Conservation (phyloP, 64 coral and sea anemone genomes). For the Montipora capricornis region DNA sequence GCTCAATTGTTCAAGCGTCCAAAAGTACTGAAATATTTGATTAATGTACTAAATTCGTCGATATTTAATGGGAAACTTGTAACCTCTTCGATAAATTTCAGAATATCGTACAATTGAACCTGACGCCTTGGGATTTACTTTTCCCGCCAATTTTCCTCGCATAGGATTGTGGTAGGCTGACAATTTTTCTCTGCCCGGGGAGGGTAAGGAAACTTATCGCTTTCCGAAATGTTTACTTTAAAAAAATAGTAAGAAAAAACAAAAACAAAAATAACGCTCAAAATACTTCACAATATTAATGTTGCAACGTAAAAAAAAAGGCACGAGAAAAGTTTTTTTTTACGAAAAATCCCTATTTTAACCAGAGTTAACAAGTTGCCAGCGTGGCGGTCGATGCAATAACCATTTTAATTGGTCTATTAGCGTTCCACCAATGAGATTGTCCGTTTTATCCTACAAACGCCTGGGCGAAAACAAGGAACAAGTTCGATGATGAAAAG, state of each 20-base stretch:
- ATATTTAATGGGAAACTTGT: not conserved
- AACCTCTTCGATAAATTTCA: not conserved
- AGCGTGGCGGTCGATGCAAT: slow-evolving; percentile 69
- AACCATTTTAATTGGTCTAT: slow-evolving; percentile 53
- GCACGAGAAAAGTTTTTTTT: no score
- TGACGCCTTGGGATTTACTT: slow-evolving; percentile 51
- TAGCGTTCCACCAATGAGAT: slow-evolving; percentile 46
- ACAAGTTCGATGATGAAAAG: no score
- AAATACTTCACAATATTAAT: no score
- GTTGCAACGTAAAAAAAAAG: no score
- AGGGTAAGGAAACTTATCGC: not conserved
- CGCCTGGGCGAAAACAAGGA: not conserved
- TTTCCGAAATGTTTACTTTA: not conserved
- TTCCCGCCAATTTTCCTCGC: slow-evolving; percentile 46
- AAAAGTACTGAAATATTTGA: not conserved
- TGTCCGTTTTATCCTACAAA: slow-evolving; percentile 22
- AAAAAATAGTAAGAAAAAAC: no score
- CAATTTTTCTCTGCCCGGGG: not conserved
- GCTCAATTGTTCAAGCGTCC: not conserved
- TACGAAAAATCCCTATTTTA: no score
- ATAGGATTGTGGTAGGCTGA: slow-evolving; percentile 24
- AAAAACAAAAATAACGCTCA: no score
- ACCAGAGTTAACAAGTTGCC: slow-evolving; percentile 15
- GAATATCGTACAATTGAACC: not conserved
- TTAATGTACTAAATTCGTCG: not conserved